phyloP scores from a whole-genome alignment of 2,113 vertebrate genomes.

The Eonycteris spelaea region DNA sequence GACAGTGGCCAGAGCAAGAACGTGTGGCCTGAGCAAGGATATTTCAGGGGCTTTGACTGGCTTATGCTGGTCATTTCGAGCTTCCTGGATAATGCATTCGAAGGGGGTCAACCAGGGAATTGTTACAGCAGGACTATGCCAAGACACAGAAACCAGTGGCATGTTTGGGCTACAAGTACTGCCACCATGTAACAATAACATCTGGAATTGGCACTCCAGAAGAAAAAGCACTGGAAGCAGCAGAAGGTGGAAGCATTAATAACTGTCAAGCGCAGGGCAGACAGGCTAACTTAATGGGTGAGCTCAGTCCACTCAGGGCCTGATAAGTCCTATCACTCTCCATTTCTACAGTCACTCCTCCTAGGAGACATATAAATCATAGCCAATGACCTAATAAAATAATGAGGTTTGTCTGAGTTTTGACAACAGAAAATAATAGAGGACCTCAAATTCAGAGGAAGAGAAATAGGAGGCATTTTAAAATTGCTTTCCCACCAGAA shows the following conservation, averaged over 20 bases:
- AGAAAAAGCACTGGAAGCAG: background rate
- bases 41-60: background rate
- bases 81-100: background rate
- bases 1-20: background rate
- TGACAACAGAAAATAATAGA: slow-evolving; percentile 64
- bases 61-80: background rate
- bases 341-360: background rate
- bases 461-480: slow-evolving; percentile 45
- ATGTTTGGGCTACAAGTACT: background rate
- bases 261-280: slow-evolving; percentile 29
- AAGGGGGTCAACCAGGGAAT: background rate
- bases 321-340: background rate
- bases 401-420: slow-evolving; percentile 63
- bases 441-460: slow-evolving; percentile 46
- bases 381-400: slow-evolving; percentile 58
- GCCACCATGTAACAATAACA: background rate
- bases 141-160: background rate
- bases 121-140: background rate
- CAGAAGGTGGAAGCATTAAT: slow-evolving; percentile 6
- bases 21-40: background rate
- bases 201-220: background rate
- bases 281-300: slow-evolving; percentile 36
- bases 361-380: slow-evolving; percentile 63
- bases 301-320: slow-evolving; percentile 28
- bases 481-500: slow-evolving; percentile 39